Base-by-base conservation (phyloP, 2,888 invertebrate genomes). In the Drosophila maculinotata region DNA sequence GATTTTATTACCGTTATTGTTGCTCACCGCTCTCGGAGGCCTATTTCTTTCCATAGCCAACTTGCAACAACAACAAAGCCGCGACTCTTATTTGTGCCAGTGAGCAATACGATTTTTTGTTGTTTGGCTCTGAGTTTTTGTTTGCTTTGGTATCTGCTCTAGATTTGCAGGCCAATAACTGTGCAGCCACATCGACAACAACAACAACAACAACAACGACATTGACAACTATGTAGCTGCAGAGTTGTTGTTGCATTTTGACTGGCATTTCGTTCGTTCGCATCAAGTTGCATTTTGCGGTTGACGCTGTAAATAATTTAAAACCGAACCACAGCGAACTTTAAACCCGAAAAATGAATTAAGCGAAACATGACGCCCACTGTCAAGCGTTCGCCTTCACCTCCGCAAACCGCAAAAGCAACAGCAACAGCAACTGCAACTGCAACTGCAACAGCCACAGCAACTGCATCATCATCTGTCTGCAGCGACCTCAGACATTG, bases 401-500 rank as follows among this genome's bases (percentile, higher is more conserved):
- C 25, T 25, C 4, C 14, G 12, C 8, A 5, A n/a, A 8, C 23
- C 1, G 39, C 36, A 20, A 20, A n/a, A n/a, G 26, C 42, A 36
- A 41, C 62, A 35, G 31, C 47, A 33, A 39, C 28, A 17, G 23
- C 41, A 31, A 23, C 28, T 28, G 48, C 48, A 23, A 49, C 28
- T 9, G 42, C 45, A 38, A 28, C 57, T 20, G 20, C 20, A 20
- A 20, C 2, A 23, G 39, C 47, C 17, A 45, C 44, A n/a, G 23
- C 49, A 36, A 20, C 49, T 23, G 41, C 33, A 47, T 51, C 47
- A 63, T 35, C 48, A 53, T 30, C 54, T 65, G 58, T 60, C 59
- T 59, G 63, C 53, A 39, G 71, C 74, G 69, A 74, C 81, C 79
- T 66, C 88, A 86, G 84, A 83, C 84, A 84, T 78, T 88, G 84